Base-by-base conservation (phyloP, 2,888 invertebrate species). In the Matsumyia berberina region DNA sequence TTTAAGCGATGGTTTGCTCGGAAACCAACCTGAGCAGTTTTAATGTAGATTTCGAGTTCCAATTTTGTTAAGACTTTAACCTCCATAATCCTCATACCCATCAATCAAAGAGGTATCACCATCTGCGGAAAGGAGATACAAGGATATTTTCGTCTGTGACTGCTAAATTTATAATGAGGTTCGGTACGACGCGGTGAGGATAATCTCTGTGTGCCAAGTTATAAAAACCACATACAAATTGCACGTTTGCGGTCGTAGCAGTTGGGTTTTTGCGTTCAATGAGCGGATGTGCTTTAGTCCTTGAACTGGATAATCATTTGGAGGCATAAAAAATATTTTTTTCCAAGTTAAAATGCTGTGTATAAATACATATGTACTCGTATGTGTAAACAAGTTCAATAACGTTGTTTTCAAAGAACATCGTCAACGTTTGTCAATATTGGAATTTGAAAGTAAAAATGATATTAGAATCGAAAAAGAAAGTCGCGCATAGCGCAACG, bases 101-200 rank as follows among this genome's bases (percentile, higher is more conserved):
- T 83, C 83, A 79, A 83, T 83, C 83, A 83, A 78, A 73, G 83
- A 67, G 60, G 67, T 83, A 83, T 79, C 79, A 83, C 73, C 83
- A 83, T 83, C 79, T 83, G 83, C 57, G 55, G 62, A 62, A 74
- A 69, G 78, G 19, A 83, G 83, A 83, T 79, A 83, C 79, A 83
- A 44, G 73, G 62, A 73, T 57, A 83, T 79, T 79, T 83, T 79
- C 62, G 73, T 83, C 83, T 67, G 78, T 73, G 78, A 78, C 66
- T 83, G 79, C 37, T 83, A 69, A 83, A 83, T 79, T 83, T 74
- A 83, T 83, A 83, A 83, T 83, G 83, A 83, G 78, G 57, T 83
- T 79, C 64, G 49, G 39, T 29, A 70, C 57, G 42, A 46, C 29
- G 66, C 46, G 62, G 42, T 62, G 42, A 31, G 73, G 73, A 74